A percentile compares a stretch with the other conserved stretches of the same genome.
These are phyloP conservation scores for Andinoacara biseriatus DNA, from an alignment of 2,113 vertebrate genomes.

Conservation along the genomic window DNA sequence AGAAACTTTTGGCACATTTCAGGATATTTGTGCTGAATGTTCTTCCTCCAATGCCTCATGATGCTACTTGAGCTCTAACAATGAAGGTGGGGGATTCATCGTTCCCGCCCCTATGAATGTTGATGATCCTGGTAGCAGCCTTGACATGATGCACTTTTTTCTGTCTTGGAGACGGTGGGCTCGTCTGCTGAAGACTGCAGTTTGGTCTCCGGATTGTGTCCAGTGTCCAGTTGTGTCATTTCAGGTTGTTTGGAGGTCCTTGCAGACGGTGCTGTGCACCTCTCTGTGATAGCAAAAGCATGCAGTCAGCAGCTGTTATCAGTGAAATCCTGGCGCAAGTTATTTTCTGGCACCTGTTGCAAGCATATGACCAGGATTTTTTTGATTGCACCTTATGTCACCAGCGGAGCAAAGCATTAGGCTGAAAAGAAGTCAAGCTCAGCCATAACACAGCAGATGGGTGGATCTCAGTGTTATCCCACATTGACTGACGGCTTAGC, in stretches of 20 bases:
- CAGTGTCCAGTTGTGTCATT: too few species aligned
- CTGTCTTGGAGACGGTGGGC: too few species aligned
- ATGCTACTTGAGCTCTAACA: too few species aligned
- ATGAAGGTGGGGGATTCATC: too few species aligned
- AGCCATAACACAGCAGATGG: neutral
- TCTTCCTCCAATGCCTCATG: too few species aligned
- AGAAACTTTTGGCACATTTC: fast-evolving
- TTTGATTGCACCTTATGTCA: neutral
- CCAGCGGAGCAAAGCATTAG: neutral
- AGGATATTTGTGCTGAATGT: neutral
- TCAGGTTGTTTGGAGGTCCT: neutral
- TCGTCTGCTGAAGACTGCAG: neutral
- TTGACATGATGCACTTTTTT: neutral
- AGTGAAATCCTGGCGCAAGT: too few species aligned
- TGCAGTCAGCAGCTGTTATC: too few species aligned
- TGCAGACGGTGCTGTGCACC: too few species aligned
- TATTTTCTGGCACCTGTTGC: neutral
- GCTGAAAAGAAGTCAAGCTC: neutral
- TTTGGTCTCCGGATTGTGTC: too few species aligned
- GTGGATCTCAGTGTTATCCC: neutral
- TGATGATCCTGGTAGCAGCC: too few species aligned
- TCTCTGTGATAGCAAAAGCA: too few species aligned
- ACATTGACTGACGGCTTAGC: neutral
- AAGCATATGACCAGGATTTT: neutral
- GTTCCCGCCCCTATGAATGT: too few species aligned